phyloP scores from a whole-genome alignment of 2,888 invertebrate genomes.

The Tanypteryx hageni region DNA sequence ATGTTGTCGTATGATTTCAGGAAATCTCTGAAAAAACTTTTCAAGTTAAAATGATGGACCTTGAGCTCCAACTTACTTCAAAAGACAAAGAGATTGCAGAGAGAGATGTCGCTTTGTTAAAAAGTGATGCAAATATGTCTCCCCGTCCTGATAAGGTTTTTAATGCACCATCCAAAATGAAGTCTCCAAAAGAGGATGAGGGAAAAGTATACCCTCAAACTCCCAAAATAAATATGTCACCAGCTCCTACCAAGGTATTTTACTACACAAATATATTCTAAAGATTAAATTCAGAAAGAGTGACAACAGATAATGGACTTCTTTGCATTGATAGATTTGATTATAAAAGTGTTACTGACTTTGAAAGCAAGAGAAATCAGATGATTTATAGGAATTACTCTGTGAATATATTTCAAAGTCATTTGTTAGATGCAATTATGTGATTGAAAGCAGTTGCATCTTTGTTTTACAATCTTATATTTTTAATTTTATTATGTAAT shows the following conservation, averaged over 20 bases:
- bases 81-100: conserved; percentile 53
- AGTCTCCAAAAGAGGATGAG: background rate
- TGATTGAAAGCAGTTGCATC: no score
- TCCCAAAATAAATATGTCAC: conserved; percentile 21
- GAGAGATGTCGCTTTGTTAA: conserved; percentile 47
- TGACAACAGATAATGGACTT: no score
- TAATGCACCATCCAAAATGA: conserved; percentile 9
- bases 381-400: no score
- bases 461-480: no score
- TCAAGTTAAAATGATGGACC: conserved; percentile 53
- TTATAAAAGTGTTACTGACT: no score
- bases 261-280: background rate
- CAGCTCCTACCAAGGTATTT: background rate
- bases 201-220: background rate
- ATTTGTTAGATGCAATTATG: no score
- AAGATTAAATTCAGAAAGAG: background rate
- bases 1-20: background rate
- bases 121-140: conserved; percentile 28
- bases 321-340: no score
- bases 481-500: no score
- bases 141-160: background rate
- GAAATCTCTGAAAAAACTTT: conserved; percentile 42
- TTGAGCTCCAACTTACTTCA: conserved; percentile 31
- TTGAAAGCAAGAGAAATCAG: no score
- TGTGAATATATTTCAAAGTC: no score